Base-by-base conservation (phyloP, 2,888 invertebrate species). In the Smittia sp. region DNA sequence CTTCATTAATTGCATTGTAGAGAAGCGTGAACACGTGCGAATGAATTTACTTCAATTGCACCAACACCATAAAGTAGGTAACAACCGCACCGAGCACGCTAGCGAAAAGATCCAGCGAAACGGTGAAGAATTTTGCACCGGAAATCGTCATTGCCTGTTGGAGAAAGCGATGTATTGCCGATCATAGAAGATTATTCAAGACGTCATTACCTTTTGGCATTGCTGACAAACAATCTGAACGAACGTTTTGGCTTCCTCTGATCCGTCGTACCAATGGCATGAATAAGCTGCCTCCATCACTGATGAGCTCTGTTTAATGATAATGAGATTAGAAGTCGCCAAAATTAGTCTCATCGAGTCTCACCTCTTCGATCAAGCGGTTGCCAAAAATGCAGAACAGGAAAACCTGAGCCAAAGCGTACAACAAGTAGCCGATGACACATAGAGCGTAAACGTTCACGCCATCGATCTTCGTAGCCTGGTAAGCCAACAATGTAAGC, bases 281-380 rank as follows among this genome's bases (percentile, higher is more conserved):
- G 92, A 92, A 83, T 93, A 94, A 0, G 93, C 93, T 0, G 93
- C 93, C 83, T 94, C 93, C 93, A 93, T 93, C 3, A 94, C 93
- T 1, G 93, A 93, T 75, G 93, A 93, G 78, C 93, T 93, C 92
- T 93, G 79, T 58, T 4, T 4, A 22, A 54, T 20, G 32, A 27
- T 67, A 62, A 75, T 52, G 22, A 20, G 67, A n/a, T 74, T 73
- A 32, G 11, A 75, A 22, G 63, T n/a, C 46, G 11, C 20, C 65
- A 46, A 52, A 66, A 24, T 38, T n/a, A n/a, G n/a, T n/a, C n/a
- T n/a, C 52, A 52, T 7, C 39, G 7, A 11, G 39, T 76, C 76
- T 79, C 80, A 92, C 93, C 88, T 93, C 93, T 84, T 94, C 93
- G 80, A 93, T 93, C 20, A 94, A 85, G 69, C 91, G 85, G 79